Base-by-base conservation (phyloP, 2,888 invertebrate species). In the Gasteruption jaculator region DNA sequence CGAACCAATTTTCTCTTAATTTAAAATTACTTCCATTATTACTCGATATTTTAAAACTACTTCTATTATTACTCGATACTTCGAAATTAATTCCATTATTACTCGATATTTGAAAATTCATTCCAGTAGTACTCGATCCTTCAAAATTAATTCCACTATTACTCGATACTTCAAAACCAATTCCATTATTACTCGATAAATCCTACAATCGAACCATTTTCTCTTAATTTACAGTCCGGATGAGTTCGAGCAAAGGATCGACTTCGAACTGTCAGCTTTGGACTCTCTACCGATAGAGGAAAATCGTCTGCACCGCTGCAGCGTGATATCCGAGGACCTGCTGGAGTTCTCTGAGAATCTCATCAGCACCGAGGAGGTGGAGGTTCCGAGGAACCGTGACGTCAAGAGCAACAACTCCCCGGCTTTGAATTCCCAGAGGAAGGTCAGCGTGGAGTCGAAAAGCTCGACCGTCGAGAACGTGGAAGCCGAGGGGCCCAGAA, bases 201-300 rank as follows among this genome's bases (percentile, higher is more conserved):
- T n/a, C n/a, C n/a, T n/a, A n/a, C 8, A 27, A 26, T 21, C n/a
- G 1, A 35, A 22, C 31, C 3, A 11, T 18, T 12, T 14, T 7
- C 26, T n/a, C n/a, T n/a, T n/a, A n/a, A 4, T 43, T 59, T 56
- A 12, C 48, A 70, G 70, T 37, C 64, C 68, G 14, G 69, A 70
- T 33, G 74, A 76, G 57, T 82, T 81, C 56, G 81, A 82, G 53
- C 76, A 76, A 49, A 76, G 78, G 49, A 79, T 82, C 45, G 81
- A 80, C 44, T 78, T 76, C 5, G 77, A 79, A 55, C 60, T 82
- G 46, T 77, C 79, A 29, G 80, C 80, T 10, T 56, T 80, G 46
- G 82, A 81, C 57, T 74, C 77, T 35, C 72, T 80, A 27, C 73
- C 75, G 3, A 71, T 69, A 18, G 76, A 74, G 16, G 60, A 66